A percentile compares a stretch with the other conserved stretches of the same genome.
phyloP scores from a whole-genome alignment of 2,113 vertebrate species.

The Australoheros scitulus region DNA sequence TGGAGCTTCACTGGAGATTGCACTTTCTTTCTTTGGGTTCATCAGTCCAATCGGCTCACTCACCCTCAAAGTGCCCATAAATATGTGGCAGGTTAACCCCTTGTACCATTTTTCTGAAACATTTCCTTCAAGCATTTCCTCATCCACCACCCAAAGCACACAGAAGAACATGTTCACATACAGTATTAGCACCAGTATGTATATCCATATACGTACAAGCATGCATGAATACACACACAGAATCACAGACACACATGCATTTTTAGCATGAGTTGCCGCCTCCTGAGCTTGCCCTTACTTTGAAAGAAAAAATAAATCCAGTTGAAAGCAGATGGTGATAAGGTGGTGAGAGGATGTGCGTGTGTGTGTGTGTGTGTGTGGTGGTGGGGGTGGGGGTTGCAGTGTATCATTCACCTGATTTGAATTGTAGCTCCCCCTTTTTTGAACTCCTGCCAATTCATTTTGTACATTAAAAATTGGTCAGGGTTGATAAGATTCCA shows the following conservation, averaged over 20 bases:
- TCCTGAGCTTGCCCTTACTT: constrained; percentile 36
- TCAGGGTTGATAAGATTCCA: constrained; percentile 99
- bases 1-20: background rate
- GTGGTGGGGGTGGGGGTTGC: constrained; percentile 37
- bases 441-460: constrained; percentile 99
- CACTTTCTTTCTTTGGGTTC: constrained; percentile 62
- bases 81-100: constrained; percentile 45
- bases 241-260: background rate
- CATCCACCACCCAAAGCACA: background rate
- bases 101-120: constrained; percentile 22
- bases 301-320: constrained; percentile 71
- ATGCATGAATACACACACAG: constrained; percentile 26
- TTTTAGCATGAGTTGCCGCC: constrained; percentile 17
- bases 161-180: constrained; percentile 13
- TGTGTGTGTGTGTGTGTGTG: background rate
- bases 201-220: constrained; percentile 27
- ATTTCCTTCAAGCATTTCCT: background rate
- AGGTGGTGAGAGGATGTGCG: constrained; percentile 49
- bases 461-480: constrained; percentile 99
- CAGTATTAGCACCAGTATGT: constrained; percentile 13
- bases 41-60: constrained; percentile 64
- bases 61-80: constrained; percentile 5
- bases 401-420: constrained; percentile 99
- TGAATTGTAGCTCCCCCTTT: constrained; percentile 94
- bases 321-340: constrained; percentile 68